These are phyloP conservation scores for Orthosia incerta DNA, from an alignment of 2,888 invertebrate genomes.

Conservation along the genomic window DNA sequence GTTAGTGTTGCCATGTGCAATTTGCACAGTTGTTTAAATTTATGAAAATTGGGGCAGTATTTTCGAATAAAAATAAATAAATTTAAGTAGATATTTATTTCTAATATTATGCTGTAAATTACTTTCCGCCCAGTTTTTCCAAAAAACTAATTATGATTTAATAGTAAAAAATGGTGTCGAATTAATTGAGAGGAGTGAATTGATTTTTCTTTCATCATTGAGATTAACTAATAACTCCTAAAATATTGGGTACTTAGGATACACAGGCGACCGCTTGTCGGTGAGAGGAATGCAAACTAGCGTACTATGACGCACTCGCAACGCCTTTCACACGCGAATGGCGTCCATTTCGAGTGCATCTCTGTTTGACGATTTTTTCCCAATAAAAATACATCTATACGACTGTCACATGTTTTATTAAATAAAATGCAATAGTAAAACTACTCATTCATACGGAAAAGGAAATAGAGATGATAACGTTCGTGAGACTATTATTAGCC, in stretches of 20 bases:
- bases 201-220: neutral
- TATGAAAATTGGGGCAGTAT: neutral
- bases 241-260: too few species aligned
- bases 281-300: conserved; percentile 87
- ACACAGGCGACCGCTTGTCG: conserved; percentile 50
- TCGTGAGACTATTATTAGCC: neutral
- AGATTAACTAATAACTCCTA: neutral
- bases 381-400: conserved; percentile 21
- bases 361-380: conserved; percentile 58
- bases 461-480: neutral
- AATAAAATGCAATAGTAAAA: neutral
- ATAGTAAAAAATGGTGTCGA: neutral
- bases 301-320: conserved; percentile 56
- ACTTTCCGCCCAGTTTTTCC: neutral
- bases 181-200: neutral
- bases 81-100: too few species aligned
- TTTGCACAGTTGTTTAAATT: neutral
- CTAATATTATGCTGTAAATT: neutral
- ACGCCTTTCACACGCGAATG: conserved; percentile 80
- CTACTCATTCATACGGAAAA: neutral
- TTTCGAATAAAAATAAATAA: neutral
- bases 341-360: conserved; percentile 68
- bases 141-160: neutral
- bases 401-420: neutral
- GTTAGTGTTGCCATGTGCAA: conserved; percentile 40